Evolutionary conservation across 35 echinoderm and acorn worm species (phyloP).

Genomic region (Lytechinus variegatus): DNA sequence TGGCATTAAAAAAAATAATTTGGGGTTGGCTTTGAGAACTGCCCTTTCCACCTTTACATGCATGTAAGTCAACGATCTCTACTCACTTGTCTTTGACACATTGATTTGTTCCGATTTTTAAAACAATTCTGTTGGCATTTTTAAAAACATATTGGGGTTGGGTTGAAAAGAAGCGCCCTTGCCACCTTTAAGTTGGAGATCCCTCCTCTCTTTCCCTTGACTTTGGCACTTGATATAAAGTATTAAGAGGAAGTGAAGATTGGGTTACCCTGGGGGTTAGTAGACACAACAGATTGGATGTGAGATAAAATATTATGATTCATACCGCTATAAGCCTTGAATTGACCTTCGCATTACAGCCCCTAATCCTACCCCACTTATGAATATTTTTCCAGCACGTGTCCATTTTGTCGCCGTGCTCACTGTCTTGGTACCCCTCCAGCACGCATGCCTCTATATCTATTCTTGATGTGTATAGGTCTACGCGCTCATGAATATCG

Average conservation of each 20-base stretch:
- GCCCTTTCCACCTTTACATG: too few relatives aligned
- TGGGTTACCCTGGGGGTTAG: background rate
- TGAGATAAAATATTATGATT: conserved; percentile 1
- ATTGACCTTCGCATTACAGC: background rate
- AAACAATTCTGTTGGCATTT: too few relatives aligned
- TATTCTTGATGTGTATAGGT: background rate
- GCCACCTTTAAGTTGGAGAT: background rate
- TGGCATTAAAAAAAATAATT: too few relatives aligned
- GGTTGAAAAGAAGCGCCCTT: background rate
- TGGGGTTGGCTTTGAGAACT: too few relatives aligned
- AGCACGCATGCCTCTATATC: background rate
- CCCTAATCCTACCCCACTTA: background rate
- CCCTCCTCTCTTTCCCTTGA: background rate
- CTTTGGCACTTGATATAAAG: conserved; percentile 1
- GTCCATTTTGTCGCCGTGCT: background rate
- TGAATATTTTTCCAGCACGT: background rate
- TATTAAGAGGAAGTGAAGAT: background rate
- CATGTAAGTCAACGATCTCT: too few relatives aligned
- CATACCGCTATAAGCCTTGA: background rate
- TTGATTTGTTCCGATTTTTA: too few relatives aligned
- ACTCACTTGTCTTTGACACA: too few relatives aligned
- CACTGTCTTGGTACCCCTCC: background rate
- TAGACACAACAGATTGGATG: background rate
- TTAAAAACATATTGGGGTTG: background rate
- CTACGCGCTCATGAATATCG: too few relatives aligned